These are phyloP conservation scores for Scomberomorus guttatus DNA, from an alignment of 2,797 vertebrate genomes.

Conservation along the genomic window DNA sequence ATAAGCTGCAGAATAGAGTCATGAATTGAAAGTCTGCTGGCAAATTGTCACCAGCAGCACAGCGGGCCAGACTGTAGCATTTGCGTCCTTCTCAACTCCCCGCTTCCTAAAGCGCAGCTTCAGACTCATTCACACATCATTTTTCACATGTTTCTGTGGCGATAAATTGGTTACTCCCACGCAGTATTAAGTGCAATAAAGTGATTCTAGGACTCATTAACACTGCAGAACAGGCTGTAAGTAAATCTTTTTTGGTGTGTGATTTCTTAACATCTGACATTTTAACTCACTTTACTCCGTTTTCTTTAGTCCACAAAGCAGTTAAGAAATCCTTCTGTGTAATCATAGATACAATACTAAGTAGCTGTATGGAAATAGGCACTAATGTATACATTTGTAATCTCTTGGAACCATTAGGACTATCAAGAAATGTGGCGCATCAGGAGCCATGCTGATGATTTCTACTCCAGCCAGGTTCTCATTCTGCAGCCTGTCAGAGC, in stretches of 20 bases:
- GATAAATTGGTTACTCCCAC: slow-evolving; percentile 60
- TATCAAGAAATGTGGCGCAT: neutral
- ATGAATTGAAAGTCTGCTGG: slow-evolving; percentile 57
- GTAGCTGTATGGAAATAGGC: slow-evolving; percentile 11
- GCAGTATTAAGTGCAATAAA: slow-evolving; percentile 58
- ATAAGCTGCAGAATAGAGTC: slow-evolving; percentile 55
- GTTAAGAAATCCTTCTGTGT: neutral
- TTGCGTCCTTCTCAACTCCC: slow-evolving; percentile 52
- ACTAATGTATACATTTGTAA: neutral
- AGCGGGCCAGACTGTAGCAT: slow-evolving; percentile 43
- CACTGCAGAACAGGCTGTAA: slow-evolving; percentile 48
- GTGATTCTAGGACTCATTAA: slow-evolving; percentile 55
- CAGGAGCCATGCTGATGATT: neutral
- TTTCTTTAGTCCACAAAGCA: slow-evolving; percentile 22
- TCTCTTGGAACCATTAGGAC: slow-evolving; percentile 6
- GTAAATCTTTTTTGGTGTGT: slow-evolving; percentile 46
- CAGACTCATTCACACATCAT: slow-evolving; percentile 11
- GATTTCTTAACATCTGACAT: slow-evolving; percentile 55
- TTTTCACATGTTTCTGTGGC: slow-evolving; percentile 41
- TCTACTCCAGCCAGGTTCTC: neutral
- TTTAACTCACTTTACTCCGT: slow-evolving; percentile 43
- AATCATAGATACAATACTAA: slow-evolving; percentile 23
- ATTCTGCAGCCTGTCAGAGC: neutral
- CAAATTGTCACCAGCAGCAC: slow-evolving; percentile 40
- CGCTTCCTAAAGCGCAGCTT: slow-evolving; percentile 51